phyloP scores from a whole-genome alignment of 1,140 invertebrate species.

The Drosophila kepulauana region DNA sequence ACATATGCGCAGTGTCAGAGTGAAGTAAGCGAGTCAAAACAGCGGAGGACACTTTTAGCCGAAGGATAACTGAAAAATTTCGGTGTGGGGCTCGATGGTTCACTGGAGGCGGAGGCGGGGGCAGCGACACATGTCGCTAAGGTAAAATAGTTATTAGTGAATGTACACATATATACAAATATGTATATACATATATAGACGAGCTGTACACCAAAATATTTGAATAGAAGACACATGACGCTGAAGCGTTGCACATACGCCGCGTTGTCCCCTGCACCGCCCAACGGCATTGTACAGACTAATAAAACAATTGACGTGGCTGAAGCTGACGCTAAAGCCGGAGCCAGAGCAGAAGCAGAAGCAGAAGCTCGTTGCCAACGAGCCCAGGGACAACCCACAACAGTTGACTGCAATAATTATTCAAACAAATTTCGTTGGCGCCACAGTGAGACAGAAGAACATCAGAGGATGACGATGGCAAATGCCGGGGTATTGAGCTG shows the following conservation, averaged over 20 bases:
- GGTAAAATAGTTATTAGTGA: conserved; percentile 83
- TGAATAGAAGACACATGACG: conserved; percentile 47
- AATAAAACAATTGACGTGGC: conserved; percentile 76
- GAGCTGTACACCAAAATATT: conserved; percentile 33
- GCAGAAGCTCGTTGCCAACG: conserved; percentile 33
- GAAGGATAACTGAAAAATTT: conserved; percentile 64
- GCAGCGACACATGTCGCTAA: conserved; percentile 72
- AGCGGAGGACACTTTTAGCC: conserved; percentile 56
- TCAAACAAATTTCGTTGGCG: conserved; percentile 67
- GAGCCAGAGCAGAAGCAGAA: not conserved
- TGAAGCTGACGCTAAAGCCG: not conserved
- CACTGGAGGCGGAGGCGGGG: conserved; percentile 5
- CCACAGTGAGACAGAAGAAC: conserved; percentile 38
- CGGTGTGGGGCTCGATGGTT: conserved; percentile 26
- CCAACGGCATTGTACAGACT: conserved; percentile 47
- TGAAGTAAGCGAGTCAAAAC: conserved; percentile 54
- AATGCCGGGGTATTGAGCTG: not conserved
- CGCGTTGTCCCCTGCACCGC: conserved; percentile 11
- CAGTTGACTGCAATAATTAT: conserved; percentile 81
- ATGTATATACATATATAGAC: not conserved
- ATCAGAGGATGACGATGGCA: conserved; percentile 6
- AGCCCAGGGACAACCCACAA: conserved; percentile 45
- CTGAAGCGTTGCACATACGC: conserved; percentile 59
- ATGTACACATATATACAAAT: conserved; percentile 45
- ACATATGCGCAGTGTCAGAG: conserved; percentile 61